A percentile compares a stretch with the other conserved stretches of the same genome.
Evolutionary conservation across 2,797 vertebrate genomes (phyloP).

Genomic region (Chiloscyllium punctatum): DNA sequence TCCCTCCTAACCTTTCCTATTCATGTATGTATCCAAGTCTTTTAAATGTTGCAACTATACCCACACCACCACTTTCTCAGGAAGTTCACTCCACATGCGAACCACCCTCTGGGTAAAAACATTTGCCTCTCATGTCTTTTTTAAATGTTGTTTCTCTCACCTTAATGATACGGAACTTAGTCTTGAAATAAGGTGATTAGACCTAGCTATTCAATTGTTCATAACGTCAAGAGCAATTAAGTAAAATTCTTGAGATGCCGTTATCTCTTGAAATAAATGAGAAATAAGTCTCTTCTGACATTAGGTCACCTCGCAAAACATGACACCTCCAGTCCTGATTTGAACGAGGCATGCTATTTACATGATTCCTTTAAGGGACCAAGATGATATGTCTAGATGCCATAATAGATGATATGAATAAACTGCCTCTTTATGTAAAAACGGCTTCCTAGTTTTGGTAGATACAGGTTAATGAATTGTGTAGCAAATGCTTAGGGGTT

Average conservation of each 20-base stretch:
- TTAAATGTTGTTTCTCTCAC: too few species aligned
- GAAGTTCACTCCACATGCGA: too few species aligned
- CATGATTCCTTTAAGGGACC: background rate
- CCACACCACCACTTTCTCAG: too few species aligned
- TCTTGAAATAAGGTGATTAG: background rate
- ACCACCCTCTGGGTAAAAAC: too few species aligned
- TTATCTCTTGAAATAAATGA: background rate
- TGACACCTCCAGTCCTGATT: background rate
- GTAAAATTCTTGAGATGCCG: background rate
- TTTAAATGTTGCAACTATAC: too few species aligned
- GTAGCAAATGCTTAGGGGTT: background rate
- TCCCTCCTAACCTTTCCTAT: too few species aligned
- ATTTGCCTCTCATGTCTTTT: too few species aligned
- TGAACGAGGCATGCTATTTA: background rate
- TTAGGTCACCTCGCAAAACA: background rate
- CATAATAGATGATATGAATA: background rate
- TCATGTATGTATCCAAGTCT: too few species aligned
- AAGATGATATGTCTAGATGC: background rate
- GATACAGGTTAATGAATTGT: background rate
- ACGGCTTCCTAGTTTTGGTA: background rate
- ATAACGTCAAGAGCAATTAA: background rate
- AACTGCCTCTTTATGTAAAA: background rate
- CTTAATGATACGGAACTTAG: too few species aligned
- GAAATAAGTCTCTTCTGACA: background rate
- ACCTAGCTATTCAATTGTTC: conserved; percentile 18